phyloP scores from a whole-genome alignment of 2,888 invertebrate species.

The Hermaeophaga mercurialis region DNA sequence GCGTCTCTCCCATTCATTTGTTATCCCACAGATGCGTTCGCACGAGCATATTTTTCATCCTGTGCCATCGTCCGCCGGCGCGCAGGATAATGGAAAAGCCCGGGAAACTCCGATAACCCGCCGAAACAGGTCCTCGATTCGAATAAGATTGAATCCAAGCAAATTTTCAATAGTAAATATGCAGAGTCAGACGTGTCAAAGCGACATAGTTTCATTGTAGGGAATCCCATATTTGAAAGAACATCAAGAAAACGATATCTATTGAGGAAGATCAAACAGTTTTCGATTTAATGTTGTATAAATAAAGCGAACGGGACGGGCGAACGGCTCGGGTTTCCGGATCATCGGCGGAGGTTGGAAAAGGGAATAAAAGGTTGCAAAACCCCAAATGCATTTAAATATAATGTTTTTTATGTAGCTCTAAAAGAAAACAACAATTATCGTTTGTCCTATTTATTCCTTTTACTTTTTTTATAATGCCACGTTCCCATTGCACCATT shows the following conservation, averaged over 20 bases:
- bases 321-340: conserved; percentile 10
- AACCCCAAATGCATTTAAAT: too few relatives aligned
- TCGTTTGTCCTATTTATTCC: too few relatives aligned
- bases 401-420: too few relatives aligned
- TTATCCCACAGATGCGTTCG: conserved; percentile 1
- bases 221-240: conserved; percentile 36
- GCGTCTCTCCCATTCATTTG: conserved; percentile 1
- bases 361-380: too few relatives aligned
- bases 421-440: too few relatives aligned
- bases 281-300: conserved; percentile 39
- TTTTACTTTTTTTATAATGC: too few relatives aligned
- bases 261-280: conserved; percentile 37
- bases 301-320: conserved; percentile 34
- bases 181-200: conserved; percentile 42
- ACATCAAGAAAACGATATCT: conserved; percentile 40
- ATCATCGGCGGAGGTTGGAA: conserved; percentile 20
- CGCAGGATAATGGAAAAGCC: conserved; percentile 10
- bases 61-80: neutral
- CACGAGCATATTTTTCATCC: conserved; percentile 11
- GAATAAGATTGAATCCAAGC: conserved; percentile 26
- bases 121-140: conserved; percentile 15
- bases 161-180: conserved; percentile 41
- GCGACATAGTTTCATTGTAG: conserved; percentile 40
- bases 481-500: too few relatives aligned
- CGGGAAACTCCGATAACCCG: neutral